A percentile compares a stretch with the other conserved stretches of the same genome.
Evolutionary conservation across 1,140 invertebrate species (phyloP).

Genomic region (Notospermus geniculatus): DNA sequence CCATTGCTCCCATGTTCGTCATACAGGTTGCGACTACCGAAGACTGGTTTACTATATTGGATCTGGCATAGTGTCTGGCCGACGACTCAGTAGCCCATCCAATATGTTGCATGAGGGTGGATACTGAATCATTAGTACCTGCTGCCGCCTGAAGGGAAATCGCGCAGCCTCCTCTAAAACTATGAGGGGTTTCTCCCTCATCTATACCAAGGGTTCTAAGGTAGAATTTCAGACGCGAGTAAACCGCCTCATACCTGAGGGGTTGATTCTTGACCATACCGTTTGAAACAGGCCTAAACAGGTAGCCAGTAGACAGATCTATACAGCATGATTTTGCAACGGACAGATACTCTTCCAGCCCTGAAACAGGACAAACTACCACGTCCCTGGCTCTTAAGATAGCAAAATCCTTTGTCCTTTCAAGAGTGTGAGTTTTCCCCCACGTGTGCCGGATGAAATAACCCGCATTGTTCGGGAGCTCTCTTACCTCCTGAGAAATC

Average conservation of each 20-base stretch:
- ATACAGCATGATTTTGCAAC: background rate
- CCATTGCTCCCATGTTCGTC: too few relatives aligned
- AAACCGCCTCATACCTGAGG: background rate
- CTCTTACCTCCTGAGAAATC: background rate
- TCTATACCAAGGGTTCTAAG: background rate
- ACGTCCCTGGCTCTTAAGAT: background rate
- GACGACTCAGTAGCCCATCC: too few relatives aligned
- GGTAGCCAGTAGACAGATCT: background rate
- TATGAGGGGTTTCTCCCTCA: constrained; percentile 2
- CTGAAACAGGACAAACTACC: background rate
- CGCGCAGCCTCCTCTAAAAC: background rate
- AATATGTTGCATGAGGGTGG: too few relatives aligned
- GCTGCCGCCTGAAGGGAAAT: too few relatives aligned
- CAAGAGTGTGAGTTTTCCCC: background rate
- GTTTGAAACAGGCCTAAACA: background rate
- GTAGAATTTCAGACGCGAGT: background rate
- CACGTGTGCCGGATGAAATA: background rate
- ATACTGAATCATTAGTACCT: too few relatives aligned
- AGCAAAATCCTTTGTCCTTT: background rate
- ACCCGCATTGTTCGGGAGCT: background rate
- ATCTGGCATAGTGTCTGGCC: too few relatives aligned
- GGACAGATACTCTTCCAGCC: background rate
- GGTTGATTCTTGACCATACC: background rate
- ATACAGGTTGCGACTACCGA: too few relatives aligned
- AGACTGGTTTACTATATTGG: too few relatives aligned